Conservation (phyloP, 2,797 vertebrate species). For the Pogoniulus pusillus region DNA sequence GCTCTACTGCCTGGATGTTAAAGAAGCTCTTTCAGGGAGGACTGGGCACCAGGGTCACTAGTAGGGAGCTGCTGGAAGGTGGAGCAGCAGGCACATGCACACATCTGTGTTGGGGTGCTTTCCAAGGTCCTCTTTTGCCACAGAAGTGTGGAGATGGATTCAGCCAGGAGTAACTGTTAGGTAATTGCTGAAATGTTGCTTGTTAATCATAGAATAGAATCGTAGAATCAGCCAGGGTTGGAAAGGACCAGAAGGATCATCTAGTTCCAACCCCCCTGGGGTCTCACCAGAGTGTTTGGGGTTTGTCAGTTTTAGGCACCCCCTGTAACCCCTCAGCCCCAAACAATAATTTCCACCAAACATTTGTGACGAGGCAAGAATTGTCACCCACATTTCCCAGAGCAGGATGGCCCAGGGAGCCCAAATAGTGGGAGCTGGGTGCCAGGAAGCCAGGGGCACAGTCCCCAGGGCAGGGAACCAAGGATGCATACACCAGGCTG, state of each 20-base stretch:
- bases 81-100: background rate
- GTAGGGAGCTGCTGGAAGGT: background rate
- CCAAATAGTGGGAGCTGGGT: background rate
- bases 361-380: background rate
- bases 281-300: no score
- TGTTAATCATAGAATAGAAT: no score
- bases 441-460: background rate
- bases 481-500: rapidly evolving
- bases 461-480: background rate
- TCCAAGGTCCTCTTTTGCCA: background rate
- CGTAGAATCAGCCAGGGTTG: no score
- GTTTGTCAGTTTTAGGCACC: background rate
- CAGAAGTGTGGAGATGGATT: background rate
- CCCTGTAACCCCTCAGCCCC: no score
- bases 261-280: no score
- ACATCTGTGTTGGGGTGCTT: background rate
- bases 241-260: no score
- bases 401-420: no score
- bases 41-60: background rate
- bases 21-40: background rate
- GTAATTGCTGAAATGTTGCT: no score
- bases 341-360: background rate
- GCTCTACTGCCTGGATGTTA: background rate
- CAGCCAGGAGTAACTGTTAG: background rate
- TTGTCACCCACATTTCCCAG: rapidly evolving